These are phyloP conservation scores for Argyresthia albistria DNA, from an alignment of 2,888 invertebrate species.

Conservation along the genomic window DNA sequence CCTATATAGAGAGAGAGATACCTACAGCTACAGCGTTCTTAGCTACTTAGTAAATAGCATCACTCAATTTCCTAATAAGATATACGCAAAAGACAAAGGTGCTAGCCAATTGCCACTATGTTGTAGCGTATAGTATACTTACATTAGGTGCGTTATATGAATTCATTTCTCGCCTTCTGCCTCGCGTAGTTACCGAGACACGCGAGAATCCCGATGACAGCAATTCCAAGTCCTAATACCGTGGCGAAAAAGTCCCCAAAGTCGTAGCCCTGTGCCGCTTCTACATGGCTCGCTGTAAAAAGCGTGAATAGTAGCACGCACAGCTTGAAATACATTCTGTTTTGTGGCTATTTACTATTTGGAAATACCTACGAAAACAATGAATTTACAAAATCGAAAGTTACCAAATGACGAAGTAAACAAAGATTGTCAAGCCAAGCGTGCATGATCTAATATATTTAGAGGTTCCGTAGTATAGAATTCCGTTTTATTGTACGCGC, in stretches of 20 bases:
- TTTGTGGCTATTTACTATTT: background rate
- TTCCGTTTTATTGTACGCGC: too few species aligned
- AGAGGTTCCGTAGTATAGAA: too few species aligned
- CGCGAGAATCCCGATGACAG: constrained; percentile 74
- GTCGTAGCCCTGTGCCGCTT: constrained; percentile 72
- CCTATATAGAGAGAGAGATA: too few species aligned
- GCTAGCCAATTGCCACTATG: too few species aligned
- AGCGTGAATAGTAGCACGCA: constrained; percentile 42
- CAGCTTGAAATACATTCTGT: constrained; percentile 46
- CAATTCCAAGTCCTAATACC: constrained; percentile 73
- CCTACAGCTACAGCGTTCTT: too few species aligned
- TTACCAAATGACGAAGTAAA: background rate
- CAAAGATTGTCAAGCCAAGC: background rate
- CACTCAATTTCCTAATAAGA: too few species aligned
- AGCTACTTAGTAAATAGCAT: too few species aligned
- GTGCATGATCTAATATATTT: too few species aligned
- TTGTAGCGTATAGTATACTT: too few species aligned
- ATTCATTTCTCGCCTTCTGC: constrained; percentile 68
- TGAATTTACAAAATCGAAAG: constrained; percentile 1
- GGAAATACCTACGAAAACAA: background rate
- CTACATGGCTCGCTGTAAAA: constrained; percentile 47
- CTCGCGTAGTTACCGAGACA: constrained; percentile 80
- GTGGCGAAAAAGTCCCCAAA: constrained; percentile 79
- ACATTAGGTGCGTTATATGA: constrained; percentile 32
- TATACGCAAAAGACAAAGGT: too few species aligned